A percentile compares a stretch with the other conserved stretches of the same genome.
phyloP scores from a whole-genome alignment of 2,888 invertebrate species.

The Pristionchus exspectatus region DNA sequence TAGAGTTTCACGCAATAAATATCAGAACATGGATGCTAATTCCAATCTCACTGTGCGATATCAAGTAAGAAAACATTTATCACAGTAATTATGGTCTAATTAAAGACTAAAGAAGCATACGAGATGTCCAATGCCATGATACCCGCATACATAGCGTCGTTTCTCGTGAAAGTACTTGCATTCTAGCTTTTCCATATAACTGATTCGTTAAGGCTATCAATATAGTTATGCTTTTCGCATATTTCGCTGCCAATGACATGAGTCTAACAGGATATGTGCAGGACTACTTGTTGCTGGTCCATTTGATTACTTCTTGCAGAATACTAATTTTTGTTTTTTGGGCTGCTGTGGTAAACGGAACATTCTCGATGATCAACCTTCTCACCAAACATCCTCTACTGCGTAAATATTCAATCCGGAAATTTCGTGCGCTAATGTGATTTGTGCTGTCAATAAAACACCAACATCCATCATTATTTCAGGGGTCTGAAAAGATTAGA shows the following conservation, averaged over 20 bases:
- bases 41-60: not conserved
- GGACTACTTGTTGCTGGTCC: not conserved
- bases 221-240: not conserved
- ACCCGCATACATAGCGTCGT: not conserved
- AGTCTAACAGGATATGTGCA: not conserved
- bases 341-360: not conserved
- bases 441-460: too few species aligned
- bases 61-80: not conserved
- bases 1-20: not conserved
- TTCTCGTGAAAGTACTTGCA: not conserved
- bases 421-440: not conserved
- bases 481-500: too few species aligned
- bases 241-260: not conserved
- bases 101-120: not conserved
- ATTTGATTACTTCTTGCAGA: not conserved
- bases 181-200: not conserved
- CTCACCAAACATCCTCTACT: not conserved
- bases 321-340: not conserved
- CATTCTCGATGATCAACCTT: not conserved
- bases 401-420: not conserved
- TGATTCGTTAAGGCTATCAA: not conserved
- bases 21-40: not conserved
- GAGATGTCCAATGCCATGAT: slow-evolving; percentile 7
- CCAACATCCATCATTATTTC: too few species aligned
- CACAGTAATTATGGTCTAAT: not conserved